phyloP scores from a whole-genome alignment of 2,888 invertebrate species.

The Caenorhabditis parvicauda region DNA sequence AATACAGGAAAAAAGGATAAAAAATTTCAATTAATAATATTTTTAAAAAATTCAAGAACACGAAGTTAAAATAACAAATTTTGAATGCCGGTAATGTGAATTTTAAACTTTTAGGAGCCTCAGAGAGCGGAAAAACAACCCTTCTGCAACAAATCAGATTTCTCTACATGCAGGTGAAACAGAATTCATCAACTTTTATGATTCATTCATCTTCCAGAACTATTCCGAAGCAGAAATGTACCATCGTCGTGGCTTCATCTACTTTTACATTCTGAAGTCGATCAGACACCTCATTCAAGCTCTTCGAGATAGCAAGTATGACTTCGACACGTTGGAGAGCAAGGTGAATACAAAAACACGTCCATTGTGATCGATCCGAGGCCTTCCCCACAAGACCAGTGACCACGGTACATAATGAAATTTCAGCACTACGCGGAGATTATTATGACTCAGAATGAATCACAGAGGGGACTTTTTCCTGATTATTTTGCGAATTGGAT shows the following conservation, averaged over 20 bases:
- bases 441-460: slow-evolving; percentile 23
- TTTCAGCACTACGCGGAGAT: slow-evolving; percentile 36
- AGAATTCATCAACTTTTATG: neutral
- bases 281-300: slow-evolving; percentile 31
- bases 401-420: neutral
- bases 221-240: slow-evolving; percentile 45
- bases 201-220: slow-evolving; percentile 30
- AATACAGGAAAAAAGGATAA: too few species aligned
- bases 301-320: slow-evolving; percentile 25
- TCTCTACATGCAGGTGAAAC: slow-evolving; percentile 23
- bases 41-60: too few species aligned
- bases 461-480: slow-evolving; percentile 29
- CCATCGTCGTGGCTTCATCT: slow-evolving; percentile 48
- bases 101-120: slow-evolving; percentile 40
- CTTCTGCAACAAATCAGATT: slow-evolving; percentile 45
- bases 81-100: neutral
- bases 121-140: slow-evolving; percentile 55
- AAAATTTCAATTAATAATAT: too few species aligned
- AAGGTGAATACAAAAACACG: slow-evolving; percentile 18
- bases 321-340: too few species aligned
- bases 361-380: slow-evolving; percentile 30
- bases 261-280: slow-evolving; percentile 40
- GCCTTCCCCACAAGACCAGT: neutral
- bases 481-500: slow-evolving; percentile 18
- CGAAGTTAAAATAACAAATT: too few species aligned